These are phyloP conservation scores for Sthenelais limicola DNA, from an alignment of 2,888 invertebrate genomes.

Conservation along the genomic window DNA sequence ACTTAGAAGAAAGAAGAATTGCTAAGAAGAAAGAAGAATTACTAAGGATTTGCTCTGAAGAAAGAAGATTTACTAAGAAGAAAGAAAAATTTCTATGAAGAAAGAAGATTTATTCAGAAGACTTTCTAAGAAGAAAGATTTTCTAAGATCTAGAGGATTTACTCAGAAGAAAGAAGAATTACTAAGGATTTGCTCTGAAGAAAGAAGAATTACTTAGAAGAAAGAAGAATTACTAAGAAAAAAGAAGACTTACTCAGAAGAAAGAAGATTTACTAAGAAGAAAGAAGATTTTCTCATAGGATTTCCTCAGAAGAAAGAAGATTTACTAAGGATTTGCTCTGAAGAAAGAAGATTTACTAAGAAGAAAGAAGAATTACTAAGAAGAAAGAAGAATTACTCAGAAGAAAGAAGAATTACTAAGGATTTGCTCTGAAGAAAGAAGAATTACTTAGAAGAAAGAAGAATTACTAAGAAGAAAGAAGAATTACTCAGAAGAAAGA, in stretches of 20 bases:
- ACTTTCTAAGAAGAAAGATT: neutral
- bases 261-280: neutral
- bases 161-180: neutral
- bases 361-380: neutral
- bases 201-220: neutral
- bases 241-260: neutral
- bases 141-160: neutral
- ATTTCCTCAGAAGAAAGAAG: neutral
- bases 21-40: neutral
- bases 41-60: neutral
- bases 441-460: too few species aligned
- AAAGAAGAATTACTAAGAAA: neutral
- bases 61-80: constrained; percentile 28
- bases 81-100: neutral
- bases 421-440: constrained; percentile 33
- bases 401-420: too few species aligned
- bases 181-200: neutral
- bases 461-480: too few species aligned
- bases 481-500: too few species aligned
- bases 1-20: too few species aligned
- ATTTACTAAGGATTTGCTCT: too few species aligned
- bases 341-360: constrained; percentile 2
- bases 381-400: neutral
- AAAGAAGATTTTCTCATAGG: neutral
- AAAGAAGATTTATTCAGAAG: neutral